Evolutionary conservation across 2,113 vertebrate species (phyloP).

Genomic region (Diadophis punctatus): DNA sequence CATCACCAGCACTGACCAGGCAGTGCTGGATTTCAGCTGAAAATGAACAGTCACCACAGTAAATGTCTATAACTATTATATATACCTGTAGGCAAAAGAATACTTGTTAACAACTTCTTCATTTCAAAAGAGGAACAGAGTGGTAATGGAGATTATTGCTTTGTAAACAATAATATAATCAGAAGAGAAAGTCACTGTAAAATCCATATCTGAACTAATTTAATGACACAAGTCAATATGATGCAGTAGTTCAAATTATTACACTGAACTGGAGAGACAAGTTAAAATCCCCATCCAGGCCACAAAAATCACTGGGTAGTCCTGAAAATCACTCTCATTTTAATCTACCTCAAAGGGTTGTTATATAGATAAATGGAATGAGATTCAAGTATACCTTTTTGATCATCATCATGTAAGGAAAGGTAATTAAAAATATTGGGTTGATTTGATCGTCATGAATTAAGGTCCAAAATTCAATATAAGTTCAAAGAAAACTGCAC

Average conservation of each 20-base stretch:
- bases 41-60: conserved; percentile 59
- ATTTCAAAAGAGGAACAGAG: conserved; percentile 29
- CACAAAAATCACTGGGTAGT: background rate
- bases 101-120: conserved; percentile 43
- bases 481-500: background rate
- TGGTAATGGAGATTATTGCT: conserved; percentile 27
- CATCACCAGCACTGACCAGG: conserved; percentile 92
- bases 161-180: conserved; percentile 40
- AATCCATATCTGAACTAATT: conserved; percentile 46
- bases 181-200: conserved; percentile 49
- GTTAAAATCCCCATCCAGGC: background rate
- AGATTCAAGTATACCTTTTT: background rate
- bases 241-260: background rate
- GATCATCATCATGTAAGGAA: background rate
- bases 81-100: conserved; percentile 6
- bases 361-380: background rate
- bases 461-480: background rate
- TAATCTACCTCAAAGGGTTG: background rate
- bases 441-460: background rate
- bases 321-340: background rate
- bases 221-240: background rate
- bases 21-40: conserved; percentile 98
- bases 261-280: background rate
- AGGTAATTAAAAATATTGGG: conserved; percentile 27
- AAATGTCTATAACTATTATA: conserved; percentile 31